Conservation (phyloP, 2,113 vertebrate genomes). For the Larimichthys crocea region DNA sequence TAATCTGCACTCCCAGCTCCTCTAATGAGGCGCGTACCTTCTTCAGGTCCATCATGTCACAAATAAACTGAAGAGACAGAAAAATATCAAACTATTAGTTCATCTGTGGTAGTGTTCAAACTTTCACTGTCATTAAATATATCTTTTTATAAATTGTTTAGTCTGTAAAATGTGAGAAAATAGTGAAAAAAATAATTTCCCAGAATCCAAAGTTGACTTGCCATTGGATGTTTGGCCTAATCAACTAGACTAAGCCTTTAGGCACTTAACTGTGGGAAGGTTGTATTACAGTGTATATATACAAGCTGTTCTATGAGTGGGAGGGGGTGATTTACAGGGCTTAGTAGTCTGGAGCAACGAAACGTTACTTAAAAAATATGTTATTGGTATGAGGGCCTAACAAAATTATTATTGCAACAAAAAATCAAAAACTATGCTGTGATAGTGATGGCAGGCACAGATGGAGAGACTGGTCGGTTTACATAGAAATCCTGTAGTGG, state of each 20-base stretch:
- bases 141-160: background rate
- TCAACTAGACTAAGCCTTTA: too few relatives aligned
- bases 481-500: background rate
- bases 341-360: background rate
- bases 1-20: slow-evolving; percentile 80
- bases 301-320: background rate
- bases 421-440: too few relatives aligned
- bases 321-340: background rate
- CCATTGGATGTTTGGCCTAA: too few relatives aligned
- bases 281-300: background rate
- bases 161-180: background rate
- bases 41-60: slow-evolving; percentile 79
- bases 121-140: background rate
- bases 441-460: too few relatives aligned
- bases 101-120: background rate
- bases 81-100: background rate
- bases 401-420: too few relatives aligned
- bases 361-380: too few relatives aligned
- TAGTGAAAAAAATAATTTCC: too few relatives aligned
- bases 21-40: slow-evolving; percentile 84
- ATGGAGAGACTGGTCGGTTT: background rate
- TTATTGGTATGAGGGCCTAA: too few relatives aligned
- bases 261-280: too few relatives aligned
- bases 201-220: too few relatives aligned
- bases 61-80: slow-evolving; percentile 85